These are phyloP conservation scores for Fissipunctia ypsillon DNA, from an alignment of 2,888 invertebrate genomes.

Conservation along the genomic window DNA sequence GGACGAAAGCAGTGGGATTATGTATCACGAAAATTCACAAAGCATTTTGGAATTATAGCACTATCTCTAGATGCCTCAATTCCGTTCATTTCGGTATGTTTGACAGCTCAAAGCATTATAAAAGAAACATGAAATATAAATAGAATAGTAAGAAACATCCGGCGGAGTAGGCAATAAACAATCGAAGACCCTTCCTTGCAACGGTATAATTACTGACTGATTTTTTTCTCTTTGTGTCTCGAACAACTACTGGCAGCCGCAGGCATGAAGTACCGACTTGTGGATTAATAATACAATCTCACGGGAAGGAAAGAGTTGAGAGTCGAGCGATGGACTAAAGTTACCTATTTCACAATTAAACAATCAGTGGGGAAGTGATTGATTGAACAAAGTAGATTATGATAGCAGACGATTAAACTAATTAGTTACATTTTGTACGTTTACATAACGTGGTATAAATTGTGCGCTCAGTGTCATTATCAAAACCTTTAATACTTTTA, in stretches of 20 bases:
- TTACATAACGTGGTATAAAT: background rate
- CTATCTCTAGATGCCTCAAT: slow-evolving; percentile 30
- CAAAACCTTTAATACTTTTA: background rate
- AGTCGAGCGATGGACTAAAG: slow-evolving; percentile 39
- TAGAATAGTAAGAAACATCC: slow-evolving; percentile 81
- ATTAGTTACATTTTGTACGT: background rate
- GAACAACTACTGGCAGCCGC: slow-evolving; percentile 69
- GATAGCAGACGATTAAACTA: background rate
- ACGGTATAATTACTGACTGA: slow-evolving; percentile 80
- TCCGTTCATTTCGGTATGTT: slow-evolving; percentile 53
- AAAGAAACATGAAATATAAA: slow-evolving; percentile 69
- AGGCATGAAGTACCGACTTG: slow-evolving; percentile 75
- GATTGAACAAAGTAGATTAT: background rate
- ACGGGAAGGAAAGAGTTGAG: slow-evolving; percentile 69
- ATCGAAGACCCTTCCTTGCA: slow-evolving; percentile 82
- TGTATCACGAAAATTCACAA: slow-evolving; percentile 47
- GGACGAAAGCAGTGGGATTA: slow-evolving; percentile 41
- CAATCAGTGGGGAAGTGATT: slow-evolving; percentile 7
- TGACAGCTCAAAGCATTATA: slow-evolving; percentile 59
- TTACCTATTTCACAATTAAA: slow-evolving; percentile 41
- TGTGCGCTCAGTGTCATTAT: background rate
- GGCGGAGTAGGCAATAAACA: slow-evolving; percentile 85
- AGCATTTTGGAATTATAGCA: slow-evolving; percentile 35
- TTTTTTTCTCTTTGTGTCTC: slow-evolving; percentile 74
- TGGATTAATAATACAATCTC: slow-evolving; percentile 70